phyloP scores from a whole-genome alignment of 2,113 vertebrate genomes.

The Podarcis cretensis region DNA sequence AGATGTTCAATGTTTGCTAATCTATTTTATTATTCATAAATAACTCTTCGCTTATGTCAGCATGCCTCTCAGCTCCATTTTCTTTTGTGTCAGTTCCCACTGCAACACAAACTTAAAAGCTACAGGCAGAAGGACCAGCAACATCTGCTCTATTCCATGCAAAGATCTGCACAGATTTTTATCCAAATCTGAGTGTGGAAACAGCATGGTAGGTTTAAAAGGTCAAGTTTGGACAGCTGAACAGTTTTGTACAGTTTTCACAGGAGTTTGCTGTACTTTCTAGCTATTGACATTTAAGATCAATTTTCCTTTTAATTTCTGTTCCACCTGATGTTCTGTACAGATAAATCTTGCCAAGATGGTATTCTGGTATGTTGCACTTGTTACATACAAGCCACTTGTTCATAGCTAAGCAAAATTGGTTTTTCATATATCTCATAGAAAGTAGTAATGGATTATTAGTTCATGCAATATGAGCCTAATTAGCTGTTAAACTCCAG shows the following conservation, averaged over 20 bases:
- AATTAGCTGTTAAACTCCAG: no score
- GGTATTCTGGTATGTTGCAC: constrained; percentile 7
- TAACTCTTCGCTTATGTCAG: neutral
- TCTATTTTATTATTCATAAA: neutral
- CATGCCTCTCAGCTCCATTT: neutral
- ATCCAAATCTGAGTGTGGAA: neutral
- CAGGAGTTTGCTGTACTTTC: neutral
- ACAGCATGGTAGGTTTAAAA: constrained; percentile 4
- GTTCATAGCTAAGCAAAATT: constrained; percentile 4
- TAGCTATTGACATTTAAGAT: neutral
- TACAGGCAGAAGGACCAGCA: neutral
- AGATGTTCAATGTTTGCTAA: neutral
- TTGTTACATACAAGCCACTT: neutral
- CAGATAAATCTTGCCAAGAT: neutral
- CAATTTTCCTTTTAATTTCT: constrained; percentile 35
- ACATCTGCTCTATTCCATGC: neutral
- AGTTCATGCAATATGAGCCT: no score
- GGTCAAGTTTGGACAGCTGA: constrained; percentile 6
- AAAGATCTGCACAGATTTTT: neutral
- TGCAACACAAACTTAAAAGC: neutral
- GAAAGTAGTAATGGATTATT: no score
- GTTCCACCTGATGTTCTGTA: constrained; percentile 22
- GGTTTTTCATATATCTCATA: neutral
- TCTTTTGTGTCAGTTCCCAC: neutral
- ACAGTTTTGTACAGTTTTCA: neutral